Percentiles rank a stretch among this genome's conserved stretches.
phyloP scores from a whole-genome alignment of 1,140 invertebrate genomes.

The Eriocheir sinensis region DNA sequence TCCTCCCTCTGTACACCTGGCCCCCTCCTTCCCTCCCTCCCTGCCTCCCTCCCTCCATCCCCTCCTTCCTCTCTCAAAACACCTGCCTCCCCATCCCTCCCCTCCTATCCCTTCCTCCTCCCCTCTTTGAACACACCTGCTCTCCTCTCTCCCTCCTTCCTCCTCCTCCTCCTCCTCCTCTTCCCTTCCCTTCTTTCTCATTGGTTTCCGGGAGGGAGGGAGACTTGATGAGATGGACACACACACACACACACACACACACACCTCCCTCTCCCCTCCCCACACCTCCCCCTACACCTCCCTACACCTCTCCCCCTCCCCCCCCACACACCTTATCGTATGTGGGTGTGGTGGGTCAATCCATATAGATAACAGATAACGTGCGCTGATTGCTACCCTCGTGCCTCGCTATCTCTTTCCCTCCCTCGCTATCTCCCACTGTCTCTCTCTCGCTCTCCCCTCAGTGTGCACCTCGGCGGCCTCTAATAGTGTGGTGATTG shows the following conservation, averaged over 20 bases:
- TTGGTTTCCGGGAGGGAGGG: neutral
- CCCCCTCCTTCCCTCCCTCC: neutral
- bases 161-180: no score
- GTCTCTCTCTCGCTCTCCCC: neutral
- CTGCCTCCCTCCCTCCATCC: neutral
- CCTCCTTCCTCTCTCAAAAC: neutral
- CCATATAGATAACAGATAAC: slow-evolving; percentile 10
- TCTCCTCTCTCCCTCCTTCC: neutral
- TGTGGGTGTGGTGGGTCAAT: neutral
- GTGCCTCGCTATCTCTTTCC: neutral
- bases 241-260: neutral
- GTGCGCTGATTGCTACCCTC: neutral
- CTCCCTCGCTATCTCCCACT: neutral
- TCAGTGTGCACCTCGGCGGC: neutral
- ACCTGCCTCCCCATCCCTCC: neutral
- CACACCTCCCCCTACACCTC: no score
- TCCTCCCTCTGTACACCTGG: no score
- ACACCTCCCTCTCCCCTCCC: no score
- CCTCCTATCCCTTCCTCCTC: neutral
- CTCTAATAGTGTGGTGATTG: neutral
- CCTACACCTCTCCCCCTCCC: no score
- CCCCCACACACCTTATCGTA: neutral
- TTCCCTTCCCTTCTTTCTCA: no score
- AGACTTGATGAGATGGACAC: neutral
- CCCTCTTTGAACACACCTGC: neutral